These are phyloP conservation scores for Lichenostomus cassidix DNA, from an alignment of 2,113 vertebrate genomes.

Conservation along the genomic window DNA sequence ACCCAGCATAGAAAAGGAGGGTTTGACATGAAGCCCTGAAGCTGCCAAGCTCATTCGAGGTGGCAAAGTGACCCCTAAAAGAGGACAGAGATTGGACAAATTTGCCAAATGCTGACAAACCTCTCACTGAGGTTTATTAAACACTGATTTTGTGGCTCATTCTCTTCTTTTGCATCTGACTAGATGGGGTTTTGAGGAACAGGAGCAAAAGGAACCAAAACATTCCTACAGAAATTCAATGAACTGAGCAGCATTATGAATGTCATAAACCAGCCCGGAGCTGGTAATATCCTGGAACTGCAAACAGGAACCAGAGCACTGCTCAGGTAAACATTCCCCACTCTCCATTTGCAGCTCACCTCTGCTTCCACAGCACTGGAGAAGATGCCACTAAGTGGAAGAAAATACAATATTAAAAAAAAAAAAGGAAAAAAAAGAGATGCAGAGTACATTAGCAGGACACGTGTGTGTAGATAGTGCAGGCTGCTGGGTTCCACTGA, in stretches of 20 bases:
- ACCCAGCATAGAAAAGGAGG: neutral
- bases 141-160: fast-evolving
- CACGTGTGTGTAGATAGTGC: fast-evolving
- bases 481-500: neutral
- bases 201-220: neutral
- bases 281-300: neutral
- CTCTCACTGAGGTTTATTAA: neutral
- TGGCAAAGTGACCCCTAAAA: neutral
- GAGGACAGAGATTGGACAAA: neutral
- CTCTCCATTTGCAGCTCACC: neutral
- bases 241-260: neutral
- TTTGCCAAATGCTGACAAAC: neutral
- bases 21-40: neutral
- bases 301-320: neutral
- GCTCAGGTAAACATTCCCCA: neutral
- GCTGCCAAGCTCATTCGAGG: neutral
- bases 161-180: neutral
- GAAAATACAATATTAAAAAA: neutral
- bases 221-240: neutral
- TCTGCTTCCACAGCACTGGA: neutral
- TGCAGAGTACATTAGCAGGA: neutral
- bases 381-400: neutral
- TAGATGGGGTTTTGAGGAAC: neutral
- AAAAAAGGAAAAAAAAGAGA: neutral
- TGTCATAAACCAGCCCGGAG: neutral